Evolutionary conservation across 2,888 invertebrate genomes (phyloP).

Genomic region (Megamerina dolium): DNA sequence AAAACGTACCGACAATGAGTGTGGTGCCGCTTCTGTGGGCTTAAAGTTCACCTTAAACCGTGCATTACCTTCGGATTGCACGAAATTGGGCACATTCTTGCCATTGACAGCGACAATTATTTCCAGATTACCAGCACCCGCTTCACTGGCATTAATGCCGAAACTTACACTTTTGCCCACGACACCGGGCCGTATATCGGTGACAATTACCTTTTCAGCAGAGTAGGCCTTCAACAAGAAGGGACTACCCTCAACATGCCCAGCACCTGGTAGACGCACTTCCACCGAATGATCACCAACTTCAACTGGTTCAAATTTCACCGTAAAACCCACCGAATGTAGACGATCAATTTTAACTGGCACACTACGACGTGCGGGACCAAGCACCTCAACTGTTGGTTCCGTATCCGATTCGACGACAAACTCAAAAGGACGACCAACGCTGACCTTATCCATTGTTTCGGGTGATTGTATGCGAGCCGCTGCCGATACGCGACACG

Average conservation of each 20-base stretch:
- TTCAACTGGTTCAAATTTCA: slow-evolving; percentile 76
- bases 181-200: slow-evolving; percentile 83
- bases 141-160: slow-evolving; percentile 78
- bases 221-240: slow-evolving; percentile 95
- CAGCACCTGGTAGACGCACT: slow-evolving; percentile 58
- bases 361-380: slow-evolving; percentile 66
- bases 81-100: slow-evolving; percentile 96
- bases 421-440: slow-evolving; percentile 77
- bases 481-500: slow-evolving; percentile 62
- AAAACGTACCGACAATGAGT: slow-evolving; percentile 82
- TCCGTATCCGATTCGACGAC: slow-evolving; percentile 79
- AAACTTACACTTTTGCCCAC: slow-evolving; percentile 92
- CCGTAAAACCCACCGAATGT: slow-evolving; percentile 51
- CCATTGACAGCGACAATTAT: slow-evolving; percentile 96
- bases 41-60: slow-evolving; percentile 93
- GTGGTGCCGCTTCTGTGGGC: slow-evolving; percentile 87
- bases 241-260: slow-evolving; percentile 90
- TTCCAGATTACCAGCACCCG: slow-evolving; percentile 93
- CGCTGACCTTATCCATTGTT: slow-evolving; percentile 82
- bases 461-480: slow-evolving; percentile 80
- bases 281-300: slow-evolving; percentile 93
- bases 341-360: slow-evolving; percentile 55
- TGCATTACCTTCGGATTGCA: slow-evolving; percentile 95
- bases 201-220: slow-evolving; percentile 88
- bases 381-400: slow-evolving; percentile 74